Base-by-base conservation (phyloP, 2,113 vertebrate species). In the Rhineura floridana region DNA sequence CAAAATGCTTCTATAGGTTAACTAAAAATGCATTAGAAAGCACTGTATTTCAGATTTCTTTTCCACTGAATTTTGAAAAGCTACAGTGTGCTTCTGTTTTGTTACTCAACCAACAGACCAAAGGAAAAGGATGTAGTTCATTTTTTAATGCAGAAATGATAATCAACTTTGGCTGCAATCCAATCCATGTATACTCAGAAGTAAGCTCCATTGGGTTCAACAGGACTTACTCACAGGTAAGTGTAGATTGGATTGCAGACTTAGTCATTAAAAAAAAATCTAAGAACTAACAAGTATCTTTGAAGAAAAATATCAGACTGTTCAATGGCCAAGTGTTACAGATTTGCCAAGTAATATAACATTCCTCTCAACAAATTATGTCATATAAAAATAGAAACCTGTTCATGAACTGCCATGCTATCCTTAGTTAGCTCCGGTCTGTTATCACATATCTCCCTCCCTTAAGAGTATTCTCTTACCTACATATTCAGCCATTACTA, bases 401-500 rank as follows among this genome's bases (percentile, higher is more conserved):
- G 84, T 0, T 39, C 42, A 69, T 4, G 33, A 59, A 3, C 83
- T 93, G 90, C 62, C 84, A 82, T 62, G 88, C 0, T 0, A 48
- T 88, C 77, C 46, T 19, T 59, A 55, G 46, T 87, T 86, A 80
- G 83, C 15, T 65, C 86, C 88, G 85, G 83, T 73, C 42, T 46
- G 36, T 72, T 15, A 73, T 85, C 50, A 87, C 39, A 28, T n/a
- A 84, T 23, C 75, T 75, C 25, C 28, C 36, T 84, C 69, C 75
- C 42, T 6, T 81, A 48, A 1, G 80, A 91, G 59, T 48, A 55
- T 93, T 94, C 89, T 84, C 84, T 92, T 81, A 81, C 59, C 70
- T 65, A 23, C 65, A 46, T 80, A 59, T 0, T 81, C 86, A 84
- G 59, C 79, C 50, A 94, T 94, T 90, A 89, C 93, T 73, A 94